Evolutionary conservation across 2,888 invertebrate genomes (phyloP).

Genomic region (Plagodis pulveraria): DNA sequence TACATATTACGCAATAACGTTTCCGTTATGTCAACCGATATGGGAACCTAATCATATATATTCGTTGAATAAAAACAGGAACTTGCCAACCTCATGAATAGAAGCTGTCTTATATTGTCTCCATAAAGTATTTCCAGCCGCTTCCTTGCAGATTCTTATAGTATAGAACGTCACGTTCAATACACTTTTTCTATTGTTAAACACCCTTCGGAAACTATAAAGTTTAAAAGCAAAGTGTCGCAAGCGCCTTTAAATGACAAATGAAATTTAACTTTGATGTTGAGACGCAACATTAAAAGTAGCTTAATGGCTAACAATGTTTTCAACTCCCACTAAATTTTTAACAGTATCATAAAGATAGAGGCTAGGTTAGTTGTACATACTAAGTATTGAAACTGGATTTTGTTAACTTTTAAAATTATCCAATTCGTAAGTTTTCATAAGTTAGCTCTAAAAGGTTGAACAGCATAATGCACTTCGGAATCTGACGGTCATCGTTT

Average conservation of each 20-base stretch:
- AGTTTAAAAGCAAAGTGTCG: neutral
- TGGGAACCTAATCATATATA: neutral
- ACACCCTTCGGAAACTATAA: slow-evolving; percentile 21
- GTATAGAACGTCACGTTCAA: slow-evolving; percentile 23
- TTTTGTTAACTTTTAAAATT: neutral
- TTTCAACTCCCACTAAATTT: slow-evolving; percentile 11
- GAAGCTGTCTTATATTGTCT: slow-evolving; percentile 8
- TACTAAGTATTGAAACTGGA: neutral
- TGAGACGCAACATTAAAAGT: neutral
- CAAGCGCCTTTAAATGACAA: neutral
- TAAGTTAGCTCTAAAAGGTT: no score
- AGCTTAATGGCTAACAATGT: neutral
- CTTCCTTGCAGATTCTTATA: slow-evolving; percentile 11
- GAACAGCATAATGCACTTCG: no score
- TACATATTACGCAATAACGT: neutral
- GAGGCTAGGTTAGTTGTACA: slow-evolving; percentile 20
- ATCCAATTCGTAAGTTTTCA: no score
- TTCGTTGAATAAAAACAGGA: slow-evolving; percentile 6
- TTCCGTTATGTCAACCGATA: neutral
- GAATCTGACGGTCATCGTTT: no score
- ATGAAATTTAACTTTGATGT: neutral
- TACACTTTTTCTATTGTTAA: slow-evolving; percentile 28
- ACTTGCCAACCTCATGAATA: slow-evolving; percentile 16
- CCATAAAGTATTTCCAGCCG: slow-evolving; percentile 6
- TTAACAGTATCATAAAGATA: slow-evolving; percentile 9